Conservation (phyloP, 2,113 vertebrate species). For the Apodemus sylvaticus region DNA sequence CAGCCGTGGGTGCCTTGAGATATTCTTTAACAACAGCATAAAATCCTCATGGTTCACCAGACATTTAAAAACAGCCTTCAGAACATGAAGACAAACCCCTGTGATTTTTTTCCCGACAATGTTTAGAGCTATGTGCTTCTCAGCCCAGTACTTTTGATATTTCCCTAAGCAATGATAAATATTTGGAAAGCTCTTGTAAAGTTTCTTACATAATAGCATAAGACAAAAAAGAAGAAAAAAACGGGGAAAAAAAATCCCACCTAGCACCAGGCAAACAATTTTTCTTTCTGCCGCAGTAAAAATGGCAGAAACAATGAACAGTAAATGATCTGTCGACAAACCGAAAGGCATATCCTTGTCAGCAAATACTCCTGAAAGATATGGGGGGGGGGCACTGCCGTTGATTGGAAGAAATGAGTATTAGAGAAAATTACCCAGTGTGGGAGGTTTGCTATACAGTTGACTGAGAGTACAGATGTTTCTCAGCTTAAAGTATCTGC, state of each 20-base stretch:
- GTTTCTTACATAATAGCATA: conserved; percentile 53
- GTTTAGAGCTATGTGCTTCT: conserved; percentile 36
- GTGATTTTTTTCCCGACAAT: not conserved
- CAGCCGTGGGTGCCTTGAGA: not conserved
- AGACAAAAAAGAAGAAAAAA: conserved; percentile 25
- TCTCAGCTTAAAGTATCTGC: conserved; percentile 41
- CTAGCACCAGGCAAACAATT: conserved; percentile 54
- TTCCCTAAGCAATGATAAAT: conserved; percentile 73
- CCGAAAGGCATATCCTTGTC: conserved; percentile 69
- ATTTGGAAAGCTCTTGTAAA: conserved; percentile 71
- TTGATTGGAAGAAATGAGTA: conserved; percentile 20
- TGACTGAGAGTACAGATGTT: conserved; percentile 40
- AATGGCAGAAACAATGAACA: conserved; percentile 70
- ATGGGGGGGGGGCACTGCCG: not conserved
- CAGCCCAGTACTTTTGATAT: conserved; percentile 15
- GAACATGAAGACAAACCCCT: not conserved
- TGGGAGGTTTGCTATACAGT: conserved; percentile 54
- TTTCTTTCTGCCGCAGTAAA: conserved; percentile 64
- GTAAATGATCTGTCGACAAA: conserved; percentile 74
- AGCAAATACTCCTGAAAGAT: conserved; percentile 59
- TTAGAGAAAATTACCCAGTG: conserved; percentile 54
- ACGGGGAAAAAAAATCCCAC: not conserved
- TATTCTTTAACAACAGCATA: not conserved
- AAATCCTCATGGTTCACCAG: not conserved
- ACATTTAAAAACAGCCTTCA: not conserved